Base-by-base conservation (phyloP, 2,113 vertebrate species). In the Ramphastos sulfuratus region DNA sequence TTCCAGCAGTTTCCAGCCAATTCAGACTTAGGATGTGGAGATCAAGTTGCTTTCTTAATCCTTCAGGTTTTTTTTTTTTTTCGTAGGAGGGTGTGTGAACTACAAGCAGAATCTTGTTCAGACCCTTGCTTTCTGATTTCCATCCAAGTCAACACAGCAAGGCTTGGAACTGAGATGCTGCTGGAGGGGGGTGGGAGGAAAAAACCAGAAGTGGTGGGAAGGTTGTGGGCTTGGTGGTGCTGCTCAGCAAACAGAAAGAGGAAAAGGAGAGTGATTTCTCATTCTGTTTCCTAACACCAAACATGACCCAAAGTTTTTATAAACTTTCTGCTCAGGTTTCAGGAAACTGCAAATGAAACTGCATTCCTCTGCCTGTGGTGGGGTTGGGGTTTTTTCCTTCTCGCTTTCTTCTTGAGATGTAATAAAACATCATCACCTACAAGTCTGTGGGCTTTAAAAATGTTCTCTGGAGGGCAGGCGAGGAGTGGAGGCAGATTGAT, bases 261-360 rank as follows among this genome's bases (percentile, higher is more conserved):
- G 93, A 90, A 95, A 92, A 95, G 77, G 70, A 91, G 93, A 86
- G 71, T 0, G 19, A 87, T 94, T 95, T 84, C 95, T 95, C 76
- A 87, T 86, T 91, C 90, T 95, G 92, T 73, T 95, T 90, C 95
- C 92, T 89, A 81, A 92, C 92, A 94, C 92, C 92, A 96, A 96
- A 95, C 94, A 96, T 42, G 82, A 76, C 96, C 83, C 83, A 74
- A 70, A 91, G 93, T 89, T 95, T 95, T 93, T 84, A 93, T 96
- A 97, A 97, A 95, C 95, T 93, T 93, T 94, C 93, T 90, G 90
- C 95, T 97, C 93, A 50, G 88, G 94, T 97, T 97, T 97, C 95
- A 97, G 96, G 96, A 97, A 97, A 71, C 93, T 93, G 95, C 92
- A 92, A 94, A 94, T 96, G 96, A 95, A 96, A 95, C 77, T 85